These are phyloP conservation scores for Xenopus laevis DNA, from an alignment of 2,113 vertebrate genomes.

Conservation along the genomic window DNA sequence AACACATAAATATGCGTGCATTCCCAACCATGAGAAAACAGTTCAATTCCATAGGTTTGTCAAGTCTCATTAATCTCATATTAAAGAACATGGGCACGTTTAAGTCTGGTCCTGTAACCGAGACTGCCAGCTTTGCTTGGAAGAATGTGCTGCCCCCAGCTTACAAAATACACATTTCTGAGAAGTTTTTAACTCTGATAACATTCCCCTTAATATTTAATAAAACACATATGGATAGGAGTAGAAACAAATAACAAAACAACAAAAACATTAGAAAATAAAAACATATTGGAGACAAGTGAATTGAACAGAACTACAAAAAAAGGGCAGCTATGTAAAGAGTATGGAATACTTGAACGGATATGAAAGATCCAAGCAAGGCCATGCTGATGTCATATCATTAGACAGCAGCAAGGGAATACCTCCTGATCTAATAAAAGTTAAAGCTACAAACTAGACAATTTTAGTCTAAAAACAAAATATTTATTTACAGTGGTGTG, in stretches of 20 bases:
- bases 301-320: slow-evolving; percentile 48
- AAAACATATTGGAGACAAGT: slow-evolving; percentile 46
- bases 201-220: slow-evolving; percentile 57
- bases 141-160: slow-evolving; percentile 44
- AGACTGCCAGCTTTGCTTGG: slow-evolving; percentile 63
- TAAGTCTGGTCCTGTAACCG: slow-evolving; percentile 52
- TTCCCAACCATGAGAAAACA: background rate
- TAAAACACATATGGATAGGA: slow-evolving; percentile 59
- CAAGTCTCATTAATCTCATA: slow-evolving; percentile 61
- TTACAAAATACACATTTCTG: slow-evolving; percentile 42
- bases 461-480: too few relatives aligned
- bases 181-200: slow-evolving; percentile 54
- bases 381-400: slow-evolving; percentile 12
- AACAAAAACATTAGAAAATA: slow-evolving; percentile 17
- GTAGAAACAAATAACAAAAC: slow-evolving; percentile 46
- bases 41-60: slow-evolving; percentile 47
- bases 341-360: slow-evolving; percentile 44
- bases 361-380: slow-evolving; percentile 40
- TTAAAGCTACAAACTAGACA: background rate
- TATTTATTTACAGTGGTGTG: too few relatives aligned
- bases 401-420: slow-evolving; percentile 11
- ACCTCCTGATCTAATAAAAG: background rate
- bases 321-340: slow-evolving; percentile 2
- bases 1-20: background rate
- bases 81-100: background rate